Base-by-base conservation (phyloP, 2,888 invertebrate species). In the Cistogaster globosa region DNA sequence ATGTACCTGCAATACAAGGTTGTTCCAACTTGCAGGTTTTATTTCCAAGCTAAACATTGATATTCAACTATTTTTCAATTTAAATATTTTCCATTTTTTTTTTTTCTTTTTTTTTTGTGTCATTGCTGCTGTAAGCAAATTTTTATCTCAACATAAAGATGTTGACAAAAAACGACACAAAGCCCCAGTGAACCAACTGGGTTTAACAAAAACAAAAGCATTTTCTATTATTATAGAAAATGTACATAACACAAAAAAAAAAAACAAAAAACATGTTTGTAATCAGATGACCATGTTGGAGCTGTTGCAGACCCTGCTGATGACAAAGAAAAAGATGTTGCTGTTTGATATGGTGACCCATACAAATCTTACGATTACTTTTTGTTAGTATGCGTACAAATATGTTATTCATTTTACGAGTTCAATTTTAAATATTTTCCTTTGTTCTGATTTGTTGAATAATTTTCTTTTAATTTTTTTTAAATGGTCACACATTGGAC, bases 141-240 rank as follows among this genome's bases (percentile, higher is more conserved):
- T 84, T 84, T 84, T 85, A 85, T 81, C 84, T 68, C 16, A 45
- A 78, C 81, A 82, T 82, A 75, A 78, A 85, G 78, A 85, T 82
- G 84, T 85, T 85, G 84, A 78, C 81, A 81, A 82, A 48, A 55
- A 77, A 72, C 81, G 84, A 85, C 84, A 82, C 45, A 82, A 51
- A 85, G 84, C 81, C 84, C 81, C 81, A 85, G 63, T 85, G 68
- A 82, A 69, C 74, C 45, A 79, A 71, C 77, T 63, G 45, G 53
- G 53, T 63, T 51, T 48, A 48, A 18, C 32, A 36, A 14, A 48
- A 76, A 65, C 71, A 57, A 55, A 55, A 36, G 55, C 18, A 62
- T 32, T 58, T 36, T 53, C 78, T n/a, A 78, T 71, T 71, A 48
- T 79, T 65, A 9, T 63, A 48, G 20, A 14, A 20, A 69, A 36